Evolutionary conservation across 2,797 vertebrate species (phyloP).

Genomic region (Sebastes trivittatus): DNA sequence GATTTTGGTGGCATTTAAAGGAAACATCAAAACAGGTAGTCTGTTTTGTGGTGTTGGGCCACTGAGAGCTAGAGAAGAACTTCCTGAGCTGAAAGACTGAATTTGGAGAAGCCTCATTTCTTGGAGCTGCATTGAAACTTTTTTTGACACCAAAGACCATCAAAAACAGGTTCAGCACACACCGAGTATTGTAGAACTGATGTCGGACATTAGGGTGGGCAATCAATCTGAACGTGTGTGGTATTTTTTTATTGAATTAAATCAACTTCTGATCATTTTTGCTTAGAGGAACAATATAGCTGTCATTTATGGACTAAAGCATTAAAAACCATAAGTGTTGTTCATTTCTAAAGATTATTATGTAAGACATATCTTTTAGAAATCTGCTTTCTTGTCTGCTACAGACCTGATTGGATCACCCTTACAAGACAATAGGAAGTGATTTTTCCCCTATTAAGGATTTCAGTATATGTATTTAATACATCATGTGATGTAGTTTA

Average conservation of each 20-base stretch:
- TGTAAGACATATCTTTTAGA: not conserved
- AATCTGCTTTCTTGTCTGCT: not conserved
- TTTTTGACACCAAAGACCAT: not conserved
- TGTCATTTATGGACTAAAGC: not conserved
- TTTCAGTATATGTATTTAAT: not conserved
- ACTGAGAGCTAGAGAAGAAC: not conserved
- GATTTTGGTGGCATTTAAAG: slow-evolving; percentile 35
- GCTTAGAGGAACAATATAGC: not conserved
- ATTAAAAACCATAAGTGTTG: not conserved
- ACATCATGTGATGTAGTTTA: not conserved
- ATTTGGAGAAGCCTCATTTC: not conserved
- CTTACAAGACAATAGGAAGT: not conserved
- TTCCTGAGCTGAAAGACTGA: not conserved
- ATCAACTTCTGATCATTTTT: not conserved
- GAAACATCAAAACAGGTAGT: slow-evolving; percentile 14
- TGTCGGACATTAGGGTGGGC: not conserved
- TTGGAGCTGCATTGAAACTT: not conserved
- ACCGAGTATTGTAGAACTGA: not conserved
- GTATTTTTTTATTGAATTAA: not conserved
- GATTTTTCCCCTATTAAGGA: not conserved
- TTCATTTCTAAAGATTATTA: not conserved
- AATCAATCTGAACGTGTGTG: not conserved
- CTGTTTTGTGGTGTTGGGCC: slow-evolving; percentile 29
- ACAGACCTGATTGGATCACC: not conserved
- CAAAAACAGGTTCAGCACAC: not conserved